Conservation (phyloP, 64 coral and sea anemone genomes). For the Hydrozoanthus tunicans region DNA sequence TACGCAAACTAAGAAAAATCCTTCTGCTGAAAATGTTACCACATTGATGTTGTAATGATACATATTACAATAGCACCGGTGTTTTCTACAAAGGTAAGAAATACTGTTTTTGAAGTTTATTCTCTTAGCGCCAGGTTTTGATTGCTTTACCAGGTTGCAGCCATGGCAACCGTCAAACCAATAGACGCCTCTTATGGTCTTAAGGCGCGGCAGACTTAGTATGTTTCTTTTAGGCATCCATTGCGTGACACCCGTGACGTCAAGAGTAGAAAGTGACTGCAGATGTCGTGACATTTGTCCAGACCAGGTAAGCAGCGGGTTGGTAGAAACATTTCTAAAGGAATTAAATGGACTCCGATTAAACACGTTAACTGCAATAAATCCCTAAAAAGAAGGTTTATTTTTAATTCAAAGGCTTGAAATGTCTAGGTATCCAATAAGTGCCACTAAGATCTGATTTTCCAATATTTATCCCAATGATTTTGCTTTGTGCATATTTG, state of each 20-base stretch:
- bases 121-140: not conserved
- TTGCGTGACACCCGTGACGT: slow-evolving; percentile 6
- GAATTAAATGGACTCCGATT: not conserved
- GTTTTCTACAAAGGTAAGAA: not conserved
- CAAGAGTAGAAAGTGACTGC: not conserved
- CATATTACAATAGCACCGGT: not conserved
- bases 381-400: no score
- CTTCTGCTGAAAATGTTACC: not conserved
- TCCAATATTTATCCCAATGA: no score
- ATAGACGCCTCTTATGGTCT: not conserved
- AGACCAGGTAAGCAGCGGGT: not conserved
- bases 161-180: not conserved
- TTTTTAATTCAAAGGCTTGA: no score
- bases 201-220: not conserved
- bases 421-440: no score
- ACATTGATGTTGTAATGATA: not conserved
- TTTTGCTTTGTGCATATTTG: no score
- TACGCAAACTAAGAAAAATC: not conserved
- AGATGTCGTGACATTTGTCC: not conserved
- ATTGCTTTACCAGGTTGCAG: not conserved
- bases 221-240: slow-evolving; percentile 2
- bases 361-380: no score
- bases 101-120: not conserved
- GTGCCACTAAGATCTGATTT: no score
- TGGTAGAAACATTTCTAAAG: slow-evolving; percentile 19